Evolutionary conservation across 2,113 vertebrate genomes (phyloP), one percentile per base, ranked within the genome.

Genomic region (Cricetomys ansorgei): DNA sequence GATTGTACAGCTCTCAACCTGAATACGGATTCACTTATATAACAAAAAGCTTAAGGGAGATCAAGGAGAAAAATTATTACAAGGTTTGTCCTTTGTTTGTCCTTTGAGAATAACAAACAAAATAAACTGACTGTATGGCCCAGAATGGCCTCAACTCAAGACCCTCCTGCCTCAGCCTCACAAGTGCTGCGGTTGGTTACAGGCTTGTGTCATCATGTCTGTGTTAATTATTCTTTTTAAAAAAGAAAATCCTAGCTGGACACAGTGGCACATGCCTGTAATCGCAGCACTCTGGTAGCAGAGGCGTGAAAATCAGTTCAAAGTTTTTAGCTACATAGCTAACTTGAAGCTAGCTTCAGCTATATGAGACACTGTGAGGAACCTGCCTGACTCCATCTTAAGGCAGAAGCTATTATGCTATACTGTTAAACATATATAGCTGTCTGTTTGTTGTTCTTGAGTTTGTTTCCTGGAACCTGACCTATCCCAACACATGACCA

Each of bases 11-110:
- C 40, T 91, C 25, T 91, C 64, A 40, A 75, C 70, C 45, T 8
- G 17, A 70, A n/a, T 2, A 86, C n/a, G 91, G 37, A 76, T 31
- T 92, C 67, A 89, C 11, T 69, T 27, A 84, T 10, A 45, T 89
- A 86, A 95, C 1, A 69, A 85, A 79, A 91, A 40, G 10, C 64
- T 48, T 48, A 12, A 86, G 90, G 48, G 53, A 96, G 88, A 93
- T 45, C 23, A n/a, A 86, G 76, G 5, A 59, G 75, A 87, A 95
- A 88, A 79, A 25, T 40, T 93, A 65, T 79, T 80, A 67, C 0
- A 70, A 25, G 4, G 7, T 31, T 76, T 37, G 15, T 40, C 92
- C 19, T 81, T 96, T 57, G 3, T 84, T 76, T 76, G n/a, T n/a
- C n/a, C 27, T 25, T 76, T 77, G 76, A 79, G 48, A 17, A 37